Conservation (phyloP, 2,113 vertebrate genomes). For the Morone chrysops region DNA sequence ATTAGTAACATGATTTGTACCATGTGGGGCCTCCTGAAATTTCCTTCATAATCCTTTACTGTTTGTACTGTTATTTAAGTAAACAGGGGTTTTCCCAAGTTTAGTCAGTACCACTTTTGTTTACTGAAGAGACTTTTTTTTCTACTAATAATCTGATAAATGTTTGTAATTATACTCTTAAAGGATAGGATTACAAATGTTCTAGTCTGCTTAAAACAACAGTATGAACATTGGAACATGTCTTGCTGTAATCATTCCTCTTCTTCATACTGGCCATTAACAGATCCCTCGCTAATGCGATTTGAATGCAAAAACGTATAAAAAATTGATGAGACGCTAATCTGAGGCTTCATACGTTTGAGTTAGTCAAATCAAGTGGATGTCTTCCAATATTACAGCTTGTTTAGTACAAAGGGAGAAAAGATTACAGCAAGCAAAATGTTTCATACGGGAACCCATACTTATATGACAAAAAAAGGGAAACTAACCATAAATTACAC, state of each 20-base stretch:
- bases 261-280: neutral
- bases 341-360: neutral
- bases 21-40: constrained; percentile 2
- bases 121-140: neutral
- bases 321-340: neutral
- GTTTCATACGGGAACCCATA: no score
- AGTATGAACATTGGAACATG: neutral
- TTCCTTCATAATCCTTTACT: neutral
- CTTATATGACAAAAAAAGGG: no score
- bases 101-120: no score
- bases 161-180: neutral
- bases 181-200: no score
- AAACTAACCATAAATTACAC: neutral
- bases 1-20: neutral
- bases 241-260: neutral
- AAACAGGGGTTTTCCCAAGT: neutral
- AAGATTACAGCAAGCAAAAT: neutral
- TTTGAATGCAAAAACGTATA: neutral
- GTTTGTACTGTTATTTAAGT: neutral
- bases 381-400: neutral
- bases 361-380: neutral
- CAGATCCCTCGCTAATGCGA: neutral
- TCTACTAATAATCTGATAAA: neutral
- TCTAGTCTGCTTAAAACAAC: neutral
- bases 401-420: neutral